A percentile compares a stretch with the other conserved stretches of the same genome.
Conservation (phyloP, 2,888 invertebrate genomes). For the Caenorhabditis uteleia region DNA sequence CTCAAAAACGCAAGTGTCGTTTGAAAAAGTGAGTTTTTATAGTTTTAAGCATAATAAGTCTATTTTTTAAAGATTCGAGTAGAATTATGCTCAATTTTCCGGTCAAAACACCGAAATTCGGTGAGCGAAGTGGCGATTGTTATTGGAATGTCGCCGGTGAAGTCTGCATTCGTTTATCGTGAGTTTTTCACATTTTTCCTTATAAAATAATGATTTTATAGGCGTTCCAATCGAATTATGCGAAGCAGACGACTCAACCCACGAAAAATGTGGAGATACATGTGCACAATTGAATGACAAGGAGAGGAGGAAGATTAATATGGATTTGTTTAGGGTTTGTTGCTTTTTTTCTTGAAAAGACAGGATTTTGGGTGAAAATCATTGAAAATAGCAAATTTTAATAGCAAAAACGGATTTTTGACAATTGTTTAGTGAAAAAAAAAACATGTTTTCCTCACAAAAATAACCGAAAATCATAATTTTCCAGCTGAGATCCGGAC, state of each 20-base stretch:
- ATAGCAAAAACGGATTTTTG: too few species aligned
- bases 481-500: conserved; percentile 4
- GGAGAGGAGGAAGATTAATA: conserved; percentile 29
- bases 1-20: conserved; percentile 6
- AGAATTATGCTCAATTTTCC: conserved; percentile 33
- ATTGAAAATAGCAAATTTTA: not conserved
- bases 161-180: conserved; percentile 52
- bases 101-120: conserved; percentile 22
- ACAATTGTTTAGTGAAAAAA: not conserved
- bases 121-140: conserved; percentile 28
- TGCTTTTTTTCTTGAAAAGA: not conserved
- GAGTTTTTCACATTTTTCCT: conserved; percentile 2
- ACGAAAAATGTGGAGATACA: conserved; percentile 27
- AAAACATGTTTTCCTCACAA: not conserved
- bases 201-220: conserved; percentile 3
- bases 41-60: not conserved
- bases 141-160: conserved; percentile 24
- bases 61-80: conserved; percentile 29
- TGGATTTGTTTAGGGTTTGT: conserved; percentile 32
- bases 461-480: not conserved
- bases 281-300: conserved; percentile 31
- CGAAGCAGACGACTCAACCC: conserved; percentile 31
- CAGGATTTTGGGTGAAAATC: too few species aligned
- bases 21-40: conserved; percentile 11
- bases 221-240: conserved; percentile 32